Evolutionary conservation across 2,113 vertebrate species (phyloP), one percentile per base, ranked within the genome.

Genomic region (Recurvirostra avosetta): DNA sequence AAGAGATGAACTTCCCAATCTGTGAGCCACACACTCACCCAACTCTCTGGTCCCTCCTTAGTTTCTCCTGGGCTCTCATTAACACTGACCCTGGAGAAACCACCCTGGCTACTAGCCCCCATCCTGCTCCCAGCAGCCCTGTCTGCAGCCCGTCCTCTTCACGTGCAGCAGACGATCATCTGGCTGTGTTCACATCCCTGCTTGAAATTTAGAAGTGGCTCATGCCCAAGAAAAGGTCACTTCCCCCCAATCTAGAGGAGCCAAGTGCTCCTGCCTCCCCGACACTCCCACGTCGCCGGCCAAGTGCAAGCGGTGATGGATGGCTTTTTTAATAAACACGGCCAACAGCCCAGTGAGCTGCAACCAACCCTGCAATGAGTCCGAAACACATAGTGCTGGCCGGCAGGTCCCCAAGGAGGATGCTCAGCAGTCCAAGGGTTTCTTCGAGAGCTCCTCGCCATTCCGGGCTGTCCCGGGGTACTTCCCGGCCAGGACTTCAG

Each of bases 401-500:
- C 52, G 2, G 21, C 2, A 1, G 8, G 52, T 82, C 80, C 76
- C 32, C 1, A 2, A 47, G 58, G 72, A 75, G 38, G 68, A 47
- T 38, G 49, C n/a, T 52, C 50, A 61, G 36, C 59, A 4, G 32
- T 72, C 68, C 79, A 62, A 74, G 79, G n/a, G 47, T 77, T 96
- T 94, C 94, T 52, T 65, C 27, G 10, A 70, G 75, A 77, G 50
- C 86, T 92, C 43, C 52, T 93, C 12, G 0, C 62, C 4, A 0
- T 45, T 26, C 32, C 0, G 1, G 25, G 29, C 66, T 62, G 13
- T 32, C 53, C 75, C 0, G 0, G 47, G 73, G 6, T 29, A 14
- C n/a, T 56, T 84, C 70, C 32, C 47, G 9, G 12, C 4, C 53
- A 56, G 20, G 30, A 66, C 5, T 29, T 66, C 9, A 15, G 2